Base-by-base conservation (phyloP, 2,888 invertebrate genomes). In the Hemithea aestivaria region DNA sequence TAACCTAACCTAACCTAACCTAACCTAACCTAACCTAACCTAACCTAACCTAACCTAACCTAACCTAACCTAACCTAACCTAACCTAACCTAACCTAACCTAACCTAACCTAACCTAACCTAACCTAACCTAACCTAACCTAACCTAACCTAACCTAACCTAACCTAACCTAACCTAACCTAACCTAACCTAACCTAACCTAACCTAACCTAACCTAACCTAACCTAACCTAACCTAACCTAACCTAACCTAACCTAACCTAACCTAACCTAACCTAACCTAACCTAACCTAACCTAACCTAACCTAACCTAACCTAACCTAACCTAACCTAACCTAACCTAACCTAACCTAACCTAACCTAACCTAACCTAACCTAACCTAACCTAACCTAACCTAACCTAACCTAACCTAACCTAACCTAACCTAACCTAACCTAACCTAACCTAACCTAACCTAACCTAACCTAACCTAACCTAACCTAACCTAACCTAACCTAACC, bases 121-220 rank as follows among this genome's bases (percentile, higher is more conserved):
- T 34, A 34, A 34, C 34, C 34, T 34, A 34, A 34, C 34, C 34
- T 34, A 34, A 34, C 34, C 34, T 34, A 34, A 34, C 34, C 34
- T 34, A 34, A 34, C 34, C 34, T 34, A 34, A 34, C 34, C 34
- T 34, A 34, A 34, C 34, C 34, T 34, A 34, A 34, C 34, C 34
- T 34, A 34, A 34, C 34, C 34, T 34, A 34, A 34, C 34, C 34
- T 34, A 34, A 34, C 34, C 34, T 34, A 34, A 34, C 34, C 34
- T 34, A 34, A 34, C 34, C 34, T 34, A 34, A 34, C 34, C 34
- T 34, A 34, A 34, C 34, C 34, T 34, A 34, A 34, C 34, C 34
- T 34, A 34, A 34, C 34, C 34, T 34, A 24, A 33, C 25, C 33
- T 24, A 27, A 27, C 34, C 34, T 26, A 34, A 34, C 34, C 34